Base-by-base conservation (phyloP, 2,797 vertebrate species). In the Hypotaenidia okinawae region DNA sequence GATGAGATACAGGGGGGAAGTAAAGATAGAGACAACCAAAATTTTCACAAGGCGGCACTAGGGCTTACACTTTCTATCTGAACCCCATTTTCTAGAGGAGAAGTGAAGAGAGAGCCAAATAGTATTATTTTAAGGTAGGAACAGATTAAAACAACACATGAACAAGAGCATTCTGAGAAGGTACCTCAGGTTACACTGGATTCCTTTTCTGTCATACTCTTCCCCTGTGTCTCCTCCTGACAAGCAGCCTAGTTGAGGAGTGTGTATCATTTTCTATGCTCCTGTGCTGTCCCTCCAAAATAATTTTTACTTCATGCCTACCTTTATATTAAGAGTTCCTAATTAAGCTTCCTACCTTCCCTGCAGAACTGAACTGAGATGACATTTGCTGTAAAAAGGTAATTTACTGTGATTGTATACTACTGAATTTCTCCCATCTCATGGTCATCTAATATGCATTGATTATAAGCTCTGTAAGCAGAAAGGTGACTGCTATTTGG, bases 11-110 rank as follows among this genome's bases (percentile, higher is more conserved):
- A 13, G 23, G 6, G 30, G 30, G 12, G 17, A 66, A 73, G 47
- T 87, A 96, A 94, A 97, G 78, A 87, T 1, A 95, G 62, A 84
- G 79, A 94, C 33, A 96, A 96, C 96, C 28, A 93, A 76, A 81
- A 84, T 91, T 91, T 84, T 96, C 80, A 39, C 67, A 76, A 94
- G 79, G 11, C 30, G 51, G 18, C 45, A 81, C 9, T 61, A 84
- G 15, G 24, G 24, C 15, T 43, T 59, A 21, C 16, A 22, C 59
- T 75, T 88, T 76, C 37, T 8, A 24, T 68, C n/a, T 76, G 43
- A 63, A 80, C 55, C 19, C 2, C 37, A 66, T 69, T 24, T 0
- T 37, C 25, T 47, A 39, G 12, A 6, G 14, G 10, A 79, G 30
- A 81, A 72, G 13, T 73, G 13, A 10, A 11, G 25, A 76, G 33